Base-by-base conservation (phyloP, 30 jellyfish, hydroid and myxozoan species). In the Morbakka virulenta region DNA sequence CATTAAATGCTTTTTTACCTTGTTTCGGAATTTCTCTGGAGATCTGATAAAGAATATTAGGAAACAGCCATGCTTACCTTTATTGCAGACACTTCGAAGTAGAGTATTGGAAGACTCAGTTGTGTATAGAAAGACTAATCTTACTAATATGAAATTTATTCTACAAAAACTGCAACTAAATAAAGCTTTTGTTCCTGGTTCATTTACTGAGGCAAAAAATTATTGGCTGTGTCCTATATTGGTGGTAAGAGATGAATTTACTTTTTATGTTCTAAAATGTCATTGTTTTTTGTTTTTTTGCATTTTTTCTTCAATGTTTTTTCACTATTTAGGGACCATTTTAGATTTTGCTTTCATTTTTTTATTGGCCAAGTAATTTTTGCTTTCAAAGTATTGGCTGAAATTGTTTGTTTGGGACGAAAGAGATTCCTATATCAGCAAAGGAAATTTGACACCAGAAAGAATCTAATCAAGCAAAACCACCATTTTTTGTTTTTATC, bases 221-320 rank as follows among this genome's bases (percentile, higher is more conserved):
- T 71, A 67, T 35, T 82, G 94, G 94, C 80, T 82, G 50, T 82
- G 69, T 73, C 94, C 94, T 14, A 74, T 82, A 28, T 83, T 82
- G 30, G 94, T 82, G 81, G 94, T 82, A 53, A 71, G 94, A 17
- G 20, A 6, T 0, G 0, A 13, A 1, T 49, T 71, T 71, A 52
- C 3, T 0, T 11, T 33, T 1, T 68, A 28, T 29, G 20, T 22
- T 68, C 63, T 33, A n/a, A n/a, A n/a, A n/a, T n/a, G n/a, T 41
- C 57, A 9, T 41, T 41, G 17, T 41, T 41, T 41, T 41, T 41
- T 41, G 57, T 41, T 41, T 17, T 41, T 17, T 41, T 9, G 17
- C 57, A 41, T 17, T 6, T 6, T 41, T 41, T 41, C 57, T 6
- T 41, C 9, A 41, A 41, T 41, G 57, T 41, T 9, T 41, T 41